Evolutionary conservation across 2,888 invertebrate species (phyloP), one percentile per base, ranked within the genome.

Genomic region (Coleophora deauratella): DNA sequence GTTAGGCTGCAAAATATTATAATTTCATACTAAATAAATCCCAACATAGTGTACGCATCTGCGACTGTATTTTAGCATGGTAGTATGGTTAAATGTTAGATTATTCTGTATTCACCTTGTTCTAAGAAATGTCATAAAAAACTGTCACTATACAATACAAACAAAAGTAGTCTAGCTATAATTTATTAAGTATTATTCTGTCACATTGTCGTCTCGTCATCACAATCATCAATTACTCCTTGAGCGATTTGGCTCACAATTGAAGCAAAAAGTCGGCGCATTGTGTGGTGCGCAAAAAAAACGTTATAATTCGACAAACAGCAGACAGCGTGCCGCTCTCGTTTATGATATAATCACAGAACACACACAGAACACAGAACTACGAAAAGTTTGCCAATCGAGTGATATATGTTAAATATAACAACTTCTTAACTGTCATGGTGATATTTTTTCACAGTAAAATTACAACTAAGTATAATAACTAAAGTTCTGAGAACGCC

Each of bases 261-360:
- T 49, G 35, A 27, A 50, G 49, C 69, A 76, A 78, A 78, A 77
- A 76, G 62, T 65, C 58, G 47, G 53, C 56, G 54, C 60, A 68
- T 65, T 67, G 63, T 62, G 54, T 51, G 56, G 38, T 27, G 42
- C 44, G 50, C 54, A 62, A 60, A 66, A 59, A 59, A 66, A 59
- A 59, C 62, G 31, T 31, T 55, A 59, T 51, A 34, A 42, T 42
- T 45, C 11, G 59, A 59, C 66, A 37, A 59, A 59, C 66, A 4
- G 21, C 21, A 81, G 82, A 82, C 82, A 71, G 82, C 79, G 70
- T 80, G 81, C 72, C 81, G 80, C 79, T 66, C 50, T 52, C 58
- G 59, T 67, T 68, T 59, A 61, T 59, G 58, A 52, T 27, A 55
- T 62, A 62, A 67, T 65, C 56, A 59, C 52, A 52, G 33, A n/a